Evolutionary conservation across 1,140 invertebrate genomes (phyloP), one percentile per base, ranked within the genome.

Genomic region (Drosophila orosa): DNA sequence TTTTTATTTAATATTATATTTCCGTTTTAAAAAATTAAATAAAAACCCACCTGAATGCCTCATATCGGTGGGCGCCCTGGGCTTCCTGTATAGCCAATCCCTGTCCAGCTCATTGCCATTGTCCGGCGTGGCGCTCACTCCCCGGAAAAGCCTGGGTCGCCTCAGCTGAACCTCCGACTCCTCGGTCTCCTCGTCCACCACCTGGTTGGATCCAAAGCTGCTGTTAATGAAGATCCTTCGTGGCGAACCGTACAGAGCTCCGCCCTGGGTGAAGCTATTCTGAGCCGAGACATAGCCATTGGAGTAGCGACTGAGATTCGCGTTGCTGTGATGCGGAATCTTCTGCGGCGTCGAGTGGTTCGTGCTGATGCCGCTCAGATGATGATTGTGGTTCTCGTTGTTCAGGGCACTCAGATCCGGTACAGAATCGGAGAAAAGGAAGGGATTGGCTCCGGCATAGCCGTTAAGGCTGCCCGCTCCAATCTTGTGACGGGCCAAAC

Each of bases 311-410:
- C 89, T 91, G 31, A 79, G 73, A 81, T 91, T 91, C 29, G 80
- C 80, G 10, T 86, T 90, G 56, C 69, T 83, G 57, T 92, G 90
- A 48, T 92, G 90, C 1, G 91, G 91, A 39, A 89, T 92, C 59
- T 92, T 91, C 39, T 91, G 90, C 0, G 91, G 91, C 8, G 90
- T 92, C 9, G 91, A 92, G 66, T 92, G 91, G 35, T 92, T 92
- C 17, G 91, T 92, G 22, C 87, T 91, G 25, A 92, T 87, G 57
- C 91, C 91, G 40, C 87, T 90, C 58, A 84, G 55, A 42, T 83
- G 84, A 27, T 89, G 89, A 68, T 91, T 91, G 47, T 91, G 90
- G 57, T 91, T 91, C 57, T 92, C 91, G 54, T 91, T 92, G 40
- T 92, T 92, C 19, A 92, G 42, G 1, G 87, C 84, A 58, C 90